These are phyloP conservation scores for Ctenochaetus hawaiiensis DNA, from an alignment of 2,797 vertebrate genomes.

Conservation along the genomic window DNA sequence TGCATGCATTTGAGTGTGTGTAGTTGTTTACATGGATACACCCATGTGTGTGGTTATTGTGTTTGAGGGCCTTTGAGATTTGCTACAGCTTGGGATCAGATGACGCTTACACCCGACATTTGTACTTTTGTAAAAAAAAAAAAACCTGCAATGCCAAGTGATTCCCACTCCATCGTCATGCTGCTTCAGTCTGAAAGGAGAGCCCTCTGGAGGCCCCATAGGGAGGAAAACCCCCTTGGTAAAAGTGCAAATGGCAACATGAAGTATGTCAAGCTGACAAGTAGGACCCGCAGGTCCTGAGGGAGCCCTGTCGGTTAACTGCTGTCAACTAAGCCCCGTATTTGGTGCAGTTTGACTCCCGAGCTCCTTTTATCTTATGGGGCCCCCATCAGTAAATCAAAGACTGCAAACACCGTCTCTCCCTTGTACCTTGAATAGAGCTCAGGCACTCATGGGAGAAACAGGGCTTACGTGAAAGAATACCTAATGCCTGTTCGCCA, in stretches of 20 bases:
- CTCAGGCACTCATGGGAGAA: conserved; percentile 69
- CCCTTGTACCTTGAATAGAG: conserved; percentile 76
- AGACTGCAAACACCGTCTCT: conserved; percentile 77
- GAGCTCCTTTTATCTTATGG: conserved; percentile 72
- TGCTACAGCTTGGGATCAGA: conserved; percentile 17
- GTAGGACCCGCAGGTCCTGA: conserved; percentile 55
- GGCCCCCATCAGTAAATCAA: conserved; percentile 76
- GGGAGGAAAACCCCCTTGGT: conserved; percentile 63
- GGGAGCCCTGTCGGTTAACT: conserved; percentile 76
- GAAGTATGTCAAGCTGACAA: conserved; percentile 79
- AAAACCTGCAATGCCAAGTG: conserved; percentile 21
- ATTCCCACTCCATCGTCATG: conserved; percentile 24
- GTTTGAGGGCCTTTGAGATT: not conserved
- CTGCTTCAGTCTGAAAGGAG: conserved; percentile 43
- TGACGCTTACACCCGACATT: conserved; percentile 22
- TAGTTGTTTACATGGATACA: conserved; percentile 20
- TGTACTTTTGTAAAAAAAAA: conserved; percentile 33
- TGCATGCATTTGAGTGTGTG: conserved; percentile 22
- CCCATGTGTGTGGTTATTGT: conserved; percentile 1
- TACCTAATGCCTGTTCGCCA: conserved; percentile 75
- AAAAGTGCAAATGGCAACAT: conserved; percentile 78
- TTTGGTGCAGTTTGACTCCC: conserved; percentile 75
- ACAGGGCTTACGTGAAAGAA: conserved; percentile 72
- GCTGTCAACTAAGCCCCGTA: conserved; percentile 70
- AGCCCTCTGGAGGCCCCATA: conserved; percentile 41